phyloP scores from a whole-genome alignment of 2,797 vertebrate genomes.

The Allobates femoralis region DNA sequence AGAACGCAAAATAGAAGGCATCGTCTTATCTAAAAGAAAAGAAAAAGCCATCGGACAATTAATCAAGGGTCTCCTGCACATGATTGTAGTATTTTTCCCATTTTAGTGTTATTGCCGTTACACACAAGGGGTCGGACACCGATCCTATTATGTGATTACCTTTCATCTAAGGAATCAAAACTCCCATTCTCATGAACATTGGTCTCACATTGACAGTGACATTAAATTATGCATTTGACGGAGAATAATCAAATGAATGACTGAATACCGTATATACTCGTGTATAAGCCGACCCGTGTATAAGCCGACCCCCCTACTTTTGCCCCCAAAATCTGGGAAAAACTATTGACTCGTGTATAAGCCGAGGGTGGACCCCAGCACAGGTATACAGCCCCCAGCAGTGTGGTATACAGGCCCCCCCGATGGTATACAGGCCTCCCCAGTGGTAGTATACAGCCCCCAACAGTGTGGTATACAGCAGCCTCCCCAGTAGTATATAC shows the following conservation, averaged over 20 bases:
- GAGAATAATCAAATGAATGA: neutral
- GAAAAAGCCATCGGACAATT: neutral
- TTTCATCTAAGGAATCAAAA: conserved; percentile 1
- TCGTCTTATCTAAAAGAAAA: conserved; percentile 24
- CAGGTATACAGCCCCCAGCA: too few relatives aligned
- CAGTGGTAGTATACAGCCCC: too few relatives aligned
- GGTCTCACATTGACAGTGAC: neutral
- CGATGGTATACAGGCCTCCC: too few relatives aligned
- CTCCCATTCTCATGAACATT: neutral
- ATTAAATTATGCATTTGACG: neutral
- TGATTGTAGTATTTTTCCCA: neutral
- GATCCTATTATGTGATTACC: neutral
- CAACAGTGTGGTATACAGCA: too few relatives aligned
- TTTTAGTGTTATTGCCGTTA: neutral
- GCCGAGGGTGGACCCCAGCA: too few relatives aligned
- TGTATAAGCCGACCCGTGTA: too few relatives aligned
- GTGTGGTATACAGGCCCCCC: too few relatives aligned
- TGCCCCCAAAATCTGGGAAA: too few relatives aligned
- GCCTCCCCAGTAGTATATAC: too few relatives aligned
- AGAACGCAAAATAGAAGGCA: conserved; percentile 32
- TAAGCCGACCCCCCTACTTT: too few relatives aligned
- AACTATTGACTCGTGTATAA: too few relatives aligned
- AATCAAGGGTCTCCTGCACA: neutral
- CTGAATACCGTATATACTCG: too few relatives aligned
- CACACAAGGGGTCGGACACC: neutral